Evolutionary conservation across 2,888 invertebrate genomes (phyloP).

Genomic region (Parapristionchus giblindavisi): DNA sequence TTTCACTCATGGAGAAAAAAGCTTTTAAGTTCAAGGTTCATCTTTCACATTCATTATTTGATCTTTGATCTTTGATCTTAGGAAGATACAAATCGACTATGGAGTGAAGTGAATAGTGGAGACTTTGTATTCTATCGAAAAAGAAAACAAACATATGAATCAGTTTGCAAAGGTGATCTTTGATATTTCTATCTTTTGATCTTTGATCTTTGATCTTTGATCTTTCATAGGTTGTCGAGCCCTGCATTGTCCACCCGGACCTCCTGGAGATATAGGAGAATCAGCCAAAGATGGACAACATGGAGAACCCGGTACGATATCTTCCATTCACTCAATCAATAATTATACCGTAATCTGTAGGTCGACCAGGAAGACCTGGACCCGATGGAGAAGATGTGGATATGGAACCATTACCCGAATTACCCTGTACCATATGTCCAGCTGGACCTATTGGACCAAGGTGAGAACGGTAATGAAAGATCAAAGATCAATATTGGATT

Average conservation of each 20-base stretch:
- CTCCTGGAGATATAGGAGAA: slow-evolving; percentile 12
- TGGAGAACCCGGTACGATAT: slow-evolving; percentile 12
- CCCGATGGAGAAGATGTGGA: slow-evolving; percentile 36
- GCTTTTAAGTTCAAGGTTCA: slow-evolving; percentile 37
- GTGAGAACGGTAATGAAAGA: not conserved
- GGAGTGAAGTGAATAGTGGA: slow-evolving; percentile 38
- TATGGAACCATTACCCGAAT: slow-evolving; percentile 22
- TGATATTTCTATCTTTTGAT: no score
- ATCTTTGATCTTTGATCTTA: slow-evolving; percentile 13
- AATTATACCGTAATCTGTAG: not conserved
- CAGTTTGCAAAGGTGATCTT: slow-evolving; percentile 34
- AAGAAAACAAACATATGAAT: slow-evolving; percentile 33
- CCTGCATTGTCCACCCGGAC: slow-evolving; percentile 30
- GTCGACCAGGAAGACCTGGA: slow-evolving; percentile 18
- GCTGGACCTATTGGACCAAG: slow-evolving; percentile 41
- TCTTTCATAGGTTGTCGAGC: slow-evolving; percentile 24
- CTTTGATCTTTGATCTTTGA: not conserved
- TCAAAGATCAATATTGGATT: not conserved
- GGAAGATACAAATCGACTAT: slow-evolving; percentile 42
- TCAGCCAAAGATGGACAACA: slow-evolving; percentile 15
- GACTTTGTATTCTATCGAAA: not conserved
- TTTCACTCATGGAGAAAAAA: slow-evolving; percentile 23
- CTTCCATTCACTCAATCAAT: not conserved
- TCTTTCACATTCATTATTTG: not conserved
- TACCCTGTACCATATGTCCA: slow-evolving; percentile 39